These are phyloP conservation scores for Barnardius zonarius DNA, from an alignment of 2,113 vertebrate genomes.

Conservation along the genomic window DNA sequence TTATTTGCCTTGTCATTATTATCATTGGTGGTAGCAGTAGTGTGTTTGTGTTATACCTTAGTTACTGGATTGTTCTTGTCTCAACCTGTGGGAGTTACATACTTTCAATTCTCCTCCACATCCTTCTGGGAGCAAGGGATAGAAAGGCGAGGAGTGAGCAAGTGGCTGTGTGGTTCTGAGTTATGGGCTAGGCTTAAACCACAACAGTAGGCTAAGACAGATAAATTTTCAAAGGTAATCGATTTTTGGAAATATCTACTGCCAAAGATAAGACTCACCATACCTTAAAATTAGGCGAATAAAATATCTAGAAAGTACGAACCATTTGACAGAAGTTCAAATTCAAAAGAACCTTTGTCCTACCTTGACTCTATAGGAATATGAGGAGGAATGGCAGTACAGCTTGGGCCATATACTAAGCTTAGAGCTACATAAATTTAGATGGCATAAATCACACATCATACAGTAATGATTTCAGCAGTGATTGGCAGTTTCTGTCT, in stretches of 20 bases:
- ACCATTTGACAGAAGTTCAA: not conserved
- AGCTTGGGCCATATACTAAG: not conserved
- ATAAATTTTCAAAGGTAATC: not conserved
- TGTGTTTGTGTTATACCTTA: not conserved
- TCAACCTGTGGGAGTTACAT: not conserved
- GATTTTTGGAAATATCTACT: not conserved
- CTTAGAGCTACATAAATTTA: not conserved
- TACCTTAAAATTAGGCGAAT: not conserved
- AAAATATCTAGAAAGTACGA: not conserved
- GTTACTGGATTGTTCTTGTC: not conserved
- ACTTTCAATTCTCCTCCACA: not conserved
- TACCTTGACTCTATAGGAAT: not conserved
- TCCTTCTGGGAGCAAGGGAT: not conserved
- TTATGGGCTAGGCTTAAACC: not conserved
- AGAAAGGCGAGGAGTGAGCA: not conserved
- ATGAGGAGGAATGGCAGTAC: not conserved
- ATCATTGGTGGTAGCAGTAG: not conserved
- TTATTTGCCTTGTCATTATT: not conserved
- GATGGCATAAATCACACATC: not conserved
- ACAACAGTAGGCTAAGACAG: not conserved
- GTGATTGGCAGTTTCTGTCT: not conserved
- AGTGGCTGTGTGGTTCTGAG: not conserved
- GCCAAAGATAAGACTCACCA: not conserved
- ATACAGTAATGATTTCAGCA: not conserved
- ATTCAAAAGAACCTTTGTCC: not conserved